Base-by-base conservation (phyloP, 2,888 invertebrate genomes). In the Metallyticus violacea region DNA sequence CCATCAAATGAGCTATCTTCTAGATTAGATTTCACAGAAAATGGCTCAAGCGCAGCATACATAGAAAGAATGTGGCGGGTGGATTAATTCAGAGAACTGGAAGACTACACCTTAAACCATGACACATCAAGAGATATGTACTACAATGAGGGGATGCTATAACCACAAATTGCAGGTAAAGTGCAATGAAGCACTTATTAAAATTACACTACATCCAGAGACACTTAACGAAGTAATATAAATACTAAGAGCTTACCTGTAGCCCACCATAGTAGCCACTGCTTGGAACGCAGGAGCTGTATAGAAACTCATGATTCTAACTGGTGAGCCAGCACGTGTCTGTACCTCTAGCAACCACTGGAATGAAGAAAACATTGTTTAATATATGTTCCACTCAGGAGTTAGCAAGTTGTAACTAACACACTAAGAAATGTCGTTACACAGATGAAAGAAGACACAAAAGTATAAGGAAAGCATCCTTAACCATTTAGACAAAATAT, bases 211-310 rank as follows among this genome's bases (percentile, higher is more conserved):
- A 62, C 22, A 62, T 40, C 15, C 40, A 40, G 40, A 40, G 40
- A 40, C 15, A 15, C 4, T 15, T 40, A 40, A 40, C 0, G 0
- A 62, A 62, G 2, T 62, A 62, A 15, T 3, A 0, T 15, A 3
- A 15, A 40, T 40, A 6, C 22, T 62, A 40, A n/a, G n/a, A 28
- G 83, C 81, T 85, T 30, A 85, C 85, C 81, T 85, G 81, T 85
- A 85, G 15, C 87, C 87, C 30, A 87, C 85, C 81, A 87, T 81
- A 26, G 85, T 77, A 79, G 87, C 85, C 81, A 87, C 82, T n/a
- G 82, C 82, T n/a, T 83, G 85, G 85, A 87, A 87, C 77, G 85
- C 76, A 25, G 87, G 87, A 81, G 85, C 81, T 25, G 85, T 79
- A 79, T 85, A 85, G 85, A 87, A 87, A 25, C 87, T 87, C 87